A percentile compares a stretch with the other conserved stretches of the same genome.
phyloP scores from a whole-genome alignment of 2,113 vertebrate species.

The Macroglossus sobrinus region DNA sequence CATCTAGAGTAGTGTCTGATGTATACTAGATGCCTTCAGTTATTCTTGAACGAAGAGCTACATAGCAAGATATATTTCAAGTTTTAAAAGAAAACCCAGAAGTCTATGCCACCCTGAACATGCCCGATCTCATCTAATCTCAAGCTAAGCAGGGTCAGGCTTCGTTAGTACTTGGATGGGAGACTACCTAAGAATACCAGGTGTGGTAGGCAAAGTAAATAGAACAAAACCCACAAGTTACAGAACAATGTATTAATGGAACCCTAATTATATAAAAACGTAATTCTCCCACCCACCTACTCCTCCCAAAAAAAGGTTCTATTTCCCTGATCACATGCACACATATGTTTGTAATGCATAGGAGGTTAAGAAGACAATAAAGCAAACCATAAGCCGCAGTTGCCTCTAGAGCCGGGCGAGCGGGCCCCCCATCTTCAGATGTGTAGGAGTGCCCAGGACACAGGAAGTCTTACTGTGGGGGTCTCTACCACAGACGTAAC shows the following conservation, averaged over 20 bases:
- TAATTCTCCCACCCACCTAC: neutral
- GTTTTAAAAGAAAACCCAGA: too few species aligned
- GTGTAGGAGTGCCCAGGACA: neutral
- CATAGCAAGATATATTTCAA: too few species aligned
- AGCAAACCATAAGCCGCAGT: neutral
- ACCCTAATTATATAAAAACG: neutral
- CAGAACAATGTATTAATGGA: neutral
- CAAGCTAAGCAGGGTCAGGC: too few species aligned
- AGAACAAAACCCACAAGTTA: neutral
- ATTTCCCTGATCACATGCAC: neutral
- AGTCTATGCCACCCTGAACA: too few species aligned
- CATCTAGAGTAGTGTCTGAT: neutral
- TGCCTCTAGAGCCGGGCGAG: neutral
- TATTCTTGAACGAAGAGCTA: neutral
- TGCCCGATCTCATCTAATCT: too few species aligned
- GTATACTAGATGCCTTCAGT: neutral
- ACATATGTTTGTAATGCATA: neutral
- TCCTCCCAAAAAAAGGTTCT: neutral
- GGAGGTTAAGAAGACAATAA: neutral
- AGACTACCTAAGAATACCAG: too few species aligned
- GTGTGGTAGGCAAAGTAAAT: too few species aligned
- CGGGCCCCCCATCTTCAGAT: neutral
- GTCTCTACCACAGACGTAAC: neutral
- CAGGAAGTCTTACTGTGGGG: neutral
- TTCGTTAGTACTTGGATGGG: too few species aligned